These are phyloP conservation scores for Sebastes steindachneri DNA, from an alignment of 2,797 vertebrate species.

Conservation along the genomic window DNA sequence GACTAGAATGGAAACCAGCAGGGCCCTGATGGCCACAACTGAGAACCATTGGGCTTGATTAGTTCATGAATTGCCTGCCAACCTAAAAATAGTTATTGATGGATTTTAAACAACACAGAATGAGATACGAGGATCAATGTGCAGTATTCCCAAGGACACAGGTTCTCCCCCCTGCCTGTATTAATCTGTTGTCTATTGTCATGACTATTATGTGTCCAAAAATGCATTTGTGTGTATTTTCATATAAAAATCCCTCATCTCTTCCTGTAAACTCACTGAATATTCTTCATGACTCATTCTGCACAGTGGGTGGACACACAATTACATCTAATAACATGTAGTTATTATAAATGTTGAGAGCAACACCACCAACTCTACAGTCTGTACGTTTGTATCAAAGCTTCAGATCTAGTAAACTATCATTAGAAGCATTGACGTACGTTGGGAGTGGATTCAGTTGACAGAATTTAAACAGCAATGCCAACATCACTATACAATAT, in stretches of 20 bases:
- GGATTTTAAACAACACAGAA: not conserved
- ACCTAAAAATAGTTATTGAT: not conserved
- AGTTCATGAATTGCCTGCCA: not conserved
- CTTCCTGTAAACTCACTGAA: not conserved
- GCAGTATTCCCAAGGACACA: not conserved
- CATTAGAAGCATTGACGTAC: not conserved
- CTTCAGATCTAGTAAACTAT: not conserved
- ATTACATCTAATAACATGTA: not conserved
- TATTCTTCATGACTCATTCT: not conserved
- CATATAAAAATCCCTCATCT: not conserved
- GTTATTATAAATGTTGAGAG: not conserved
- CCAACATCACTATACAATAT: not conserved
- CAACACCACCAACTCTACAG: not conserved
- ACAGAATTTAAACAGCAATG: not conserved
- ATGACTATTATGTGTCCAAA: not conserved
- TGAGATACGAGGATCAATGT: not conserved
- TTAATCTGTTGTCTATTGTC: not conserved
- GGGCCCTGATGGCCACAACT: not conserved
- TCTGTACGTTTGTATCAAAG: not conserved
- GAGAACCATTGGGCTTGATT: not conserved
- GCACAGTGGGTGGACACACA: not conserved
- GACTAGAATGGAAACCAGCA: not conserved
- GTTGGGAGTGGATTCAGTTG: not conserved
- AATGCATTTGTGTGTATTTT: not conserved
- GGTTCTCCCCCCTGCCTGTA: not conserved